A percentile compares a stretch with the other conserved stretches of the same genome.
Evolutionary conservation across 2,113 vertebrate species (phyloP).

Genomic region (Pluvialis apricaria): DNA sequence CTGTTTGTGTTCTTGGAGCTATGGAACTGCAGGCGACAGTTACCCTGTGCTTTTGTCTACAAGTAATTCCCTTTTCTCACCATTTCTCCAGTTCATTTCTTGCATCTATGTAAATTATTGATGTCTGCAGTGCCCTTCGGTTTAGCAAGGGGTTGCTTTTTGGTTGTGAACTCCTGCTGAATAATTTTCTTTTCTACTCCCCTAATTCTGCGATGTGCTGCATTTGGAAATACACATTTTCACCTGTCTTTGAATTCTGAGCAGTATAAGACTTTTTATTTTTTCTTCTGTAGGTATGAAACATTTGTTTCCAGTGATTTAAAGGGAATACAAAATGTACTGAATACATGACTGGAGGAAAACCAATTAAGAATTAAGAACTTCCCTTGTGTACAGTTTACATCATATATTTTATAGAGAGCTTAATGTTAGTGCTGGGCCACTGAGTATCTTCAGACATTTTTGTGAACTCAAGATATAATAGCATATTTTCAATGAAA

Average conservation of each 20-base stretch:
- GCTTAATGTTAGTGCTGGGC: background rate
- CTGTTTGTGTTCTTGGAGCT: background rate
- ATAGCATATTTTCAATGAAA: conserved; percentile 37
- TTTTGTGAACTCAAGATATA: background rate
- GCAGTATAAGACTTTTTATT: background rate
- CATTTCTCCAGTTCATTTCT: background rate
- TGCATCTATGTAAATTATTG: background rate
- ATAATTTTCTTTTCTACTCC: background rate
- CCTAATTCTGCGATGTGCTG: background rate
- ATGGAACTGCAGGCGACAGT: rapidly evolving
- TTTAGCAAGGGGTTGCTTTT: background rate
- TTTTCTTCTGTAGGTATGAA: background rate
- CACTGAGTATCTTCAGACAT: background rate
- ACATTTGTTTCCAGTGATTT: background rate
- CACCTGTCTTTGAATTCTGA: background rate
- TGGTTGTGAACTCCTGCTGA: background rate
- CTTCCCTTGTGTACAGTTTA: background rate
- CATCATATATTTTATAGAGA: background rate
- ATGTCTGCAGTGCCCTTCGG: background rate
- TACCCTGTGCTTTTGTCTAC: background rate
- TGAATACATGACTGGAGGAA: background rate
- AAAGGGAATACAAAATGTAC: background rate
- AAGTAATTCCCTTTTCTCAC: background rate
- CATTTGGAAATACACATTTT: background rate
- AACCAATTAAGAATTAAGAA: background rate